Conservation (phyloP, 1,140 invertebrate genomes). For the Caerostris extrusa region DNA sequence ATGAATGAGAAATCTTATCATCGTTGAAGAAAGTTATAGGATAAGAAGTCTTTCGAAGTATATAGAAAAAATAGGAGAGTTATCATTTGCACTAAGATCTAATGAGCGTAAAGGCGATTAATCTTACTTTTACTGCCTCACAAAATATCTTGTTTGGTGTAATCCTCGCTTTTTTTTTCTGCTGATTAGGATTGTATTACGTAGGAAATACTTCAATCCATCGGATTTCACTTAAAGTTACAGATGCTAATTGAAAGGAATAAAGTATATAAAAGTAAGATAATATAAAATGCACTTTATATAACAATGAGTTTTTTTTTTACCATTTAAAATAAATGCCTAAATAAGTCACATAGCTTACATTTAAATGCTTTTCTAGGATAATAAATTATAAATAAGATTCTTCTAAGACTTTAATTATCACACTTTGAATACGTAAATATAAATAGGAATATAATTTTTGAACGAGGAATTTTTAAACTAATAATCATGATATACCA, state of each 20-base stretch:
- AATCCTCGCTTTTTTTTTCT: not conserved
- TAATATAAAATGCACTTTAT: too few relatives aligned
- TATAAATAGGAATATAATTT: too few relatives aligned
- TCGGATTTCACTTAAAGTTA: not conserved
- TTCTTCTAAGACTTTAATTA: too few relatives aligned
- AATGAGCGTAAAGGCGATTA: conserved; percentile 4
- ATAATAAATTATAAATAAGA: too few relatives aligned
- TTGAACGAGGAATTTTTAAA: too few relatives aligned
- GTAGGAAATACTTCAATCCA: not conserved
- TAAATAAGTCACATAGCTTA: too few relatives aligned
- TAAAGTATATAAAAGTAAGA: too few relatives aligned
- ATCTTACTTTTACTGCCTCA: conserved; percentile 8
- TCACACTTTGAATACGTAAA: too few relatives aligned
- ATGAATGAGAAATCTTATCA: conserved; percentile 14
- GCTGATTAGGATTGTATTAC: not conserved
- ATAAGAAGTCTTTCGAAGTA: not conserved
- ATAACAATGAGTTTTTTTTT: too few relatives aligned
- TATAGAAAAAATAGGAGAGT: not conserved
- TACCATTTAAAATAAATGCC: too few relatives aligned
- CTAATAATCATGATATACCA: too few relatives aligned
- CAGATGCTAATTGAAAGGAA: not conserved
- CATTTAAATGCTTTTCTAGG: too few relatives aligned
- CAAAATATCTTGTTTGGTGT: conserved; percentile 2
- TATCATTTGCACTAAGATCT: conserved; percentile 27
- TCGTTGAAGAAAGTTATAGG: not conserved